Evolutionary conservation across 2,797 vertebrate species (phyloP).

Genomic region (Alca torda): DNA sequence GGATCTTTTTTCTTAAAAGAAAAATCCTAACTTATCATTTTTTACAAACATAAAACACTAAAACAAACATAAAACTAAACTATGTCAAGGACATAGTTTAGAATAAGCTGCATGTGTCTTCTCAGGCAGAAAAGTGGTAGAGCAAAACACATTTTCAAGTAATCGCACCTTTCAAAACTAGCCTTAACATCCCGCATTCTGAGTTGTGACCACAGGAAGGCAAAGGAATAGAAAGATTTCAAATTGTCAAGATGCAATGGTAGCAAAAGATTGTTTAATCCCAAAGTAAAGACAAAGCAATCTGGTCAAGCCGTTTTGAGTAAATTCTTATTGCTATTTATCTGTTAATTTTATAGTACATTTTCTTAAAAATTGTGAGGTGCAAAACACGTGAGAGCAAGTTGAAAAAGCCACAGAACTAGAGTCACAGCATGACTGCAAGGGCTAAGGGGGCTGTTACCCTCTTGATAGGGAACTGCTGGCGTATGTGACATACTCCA

Average conservation of each 20-base stretch:
- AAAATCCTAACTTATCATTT: not conserved
- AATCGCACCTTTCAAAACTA: not conserved
- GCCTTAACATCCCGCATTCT: not conserved
- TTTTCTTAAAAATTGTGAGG: not conserved
- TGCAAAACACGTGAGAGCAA: not conserved
- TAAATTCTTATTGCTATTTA: not conserved
- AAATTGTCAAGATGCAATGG: not conserved
- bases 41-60: not conserved
- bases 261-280: not conserved
- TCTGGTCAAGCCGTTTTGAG: not conserved
- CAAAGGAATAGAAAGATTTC: not conserved
- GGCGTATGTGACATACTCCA: accelerated
- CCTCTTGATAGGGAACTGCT: not conserved
- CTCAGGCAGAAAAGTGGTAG: not conserved
- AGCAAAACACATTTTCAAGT: not conserved
- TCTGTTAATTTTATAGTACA: not conserved
- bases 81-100: not conserved
- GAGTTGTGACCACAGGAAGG: not conserved
- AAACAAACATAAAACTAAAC: no score
- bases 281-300: not conserved
- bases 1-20: not conserved
- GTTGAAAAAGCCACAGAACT: not conserved
- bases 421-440: not conserved
- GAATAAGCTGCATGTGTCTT: not conserved
- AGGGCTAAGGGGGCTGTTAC: no score